Base-by-base conservation (phyloP, 2,113 vertebrate species). In the Monopterus albus region DNA sequence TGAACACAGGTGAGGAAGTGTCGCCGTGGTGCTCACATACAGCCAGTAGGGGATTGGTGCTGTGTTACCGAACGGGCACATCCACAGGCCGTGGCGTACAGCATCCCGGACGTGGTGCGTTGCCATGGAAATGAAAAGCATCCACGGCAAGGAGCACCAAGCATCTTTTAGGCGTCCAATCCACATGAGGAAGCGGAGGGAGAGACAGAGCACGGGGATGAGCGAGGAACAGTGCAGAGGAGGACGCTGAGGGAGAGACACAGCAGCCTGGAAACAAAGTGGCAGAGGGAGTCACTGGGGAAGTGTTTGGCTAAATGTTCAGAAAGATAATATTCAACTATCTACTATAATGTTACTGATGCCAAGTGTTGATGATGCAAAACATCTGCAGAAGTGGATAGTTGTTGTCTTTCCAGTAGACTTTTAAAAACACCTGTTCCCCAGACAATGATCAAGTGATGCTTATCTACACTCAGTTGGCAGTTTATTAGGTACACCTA, bases 91-190 rank as follows among this genome's bases (percentile, higher is more conserved):
- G 5, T 94, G 98, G 39, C 95, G 96, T 65, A 95, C 93, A 20
- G 95, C 98, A 0, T 99, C 98, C 51, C 96, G 93, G 31, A 98
- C 50, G 1, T 99, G 98, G 85, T 99, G 98, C 3, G 98, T 96
- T 6, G 94, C 95, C 95, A 97, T 95, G 33, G 96, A 95, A 59
- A 99, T 92, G 68, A 98, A 96, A 18, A 99, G 81, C 96, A 98
- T 96, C 97, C 96, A 99, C 4, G 97, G 98, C 77, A 99, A 91
- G 78, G 96, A 97, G 88, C 95, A 96, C 97, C 96, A 98, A 0
- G 96, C 95, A 33, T 97, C 96, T 81, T 96, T 97, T 69, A 98
- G 94, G 75, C 92, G 95, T 63, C 95, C 92, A 40, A 96, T 80
- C 88, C 96, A 94, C 94, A 97, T 95, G 53, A 94, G 84, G 64